Evolutionary conservation across 23 tunicate genomes (phyloP), one percentile per base, ranked within the genome.

Genomic region (Trididemnum clinides): DNA sequence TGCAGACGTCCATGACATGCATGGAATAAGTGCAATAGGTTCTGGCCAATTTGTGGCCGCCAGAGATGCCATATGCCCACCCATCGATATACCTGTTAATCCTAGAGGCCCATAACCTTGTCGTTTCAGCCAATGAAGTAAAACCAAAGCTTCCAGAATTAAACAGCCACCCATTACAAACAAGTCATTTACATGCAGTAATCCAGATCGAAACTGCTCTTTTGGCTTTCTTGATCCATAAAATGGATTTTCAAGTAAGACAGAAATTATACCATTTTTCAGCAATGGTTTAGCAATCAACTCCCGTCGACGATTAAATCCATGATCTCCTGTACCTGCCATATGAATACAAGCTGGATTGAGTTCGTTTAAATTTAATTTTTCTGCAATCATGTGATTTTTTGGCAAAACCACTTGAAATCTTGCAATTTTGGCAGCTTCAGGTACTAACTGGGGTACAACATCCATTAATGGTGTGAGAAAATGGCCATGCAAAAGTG

Each of bases 241-340:
- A 71, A 82, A 95, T 0, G 99, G 99, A 62, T 95, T 95, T 83
- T 95, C 99, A 10, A 95, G 59, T 27, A 95, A 32, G 20, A 90
- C 62, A 0, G 99, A 95, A 28, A 89, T 50, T 5, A 95, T 86
- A n/a, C 89, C 87, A 38, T 66, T 30, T 0, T 81, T 29, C 49
- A 95, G 80, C 33, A 95, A 58, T n/a, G 99, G 99, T 70, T 96
- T 96, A 10, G 96, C 99, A 34, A 96, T 73, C n/a, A 91, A 57
- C 66, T 96, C 99, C 28, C 96, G 51, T 1, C 99, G 35, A 36
- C 99, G 51, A 18, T 81, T 31, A 75, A 82, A 96, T 2, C 99
- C 99, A 64, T 96, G 99, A 50, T 96, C 99, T 7, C 99, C 99
- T 33, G 95, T 90, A 29, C 95, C 95, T 25, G 98, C 98, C 98